These are phyloP conservation scores for Temnothorax ravouxi DNA, from an alignment of 2,888 invertebrate genomes.

Conservation along the genomic window DNA sequence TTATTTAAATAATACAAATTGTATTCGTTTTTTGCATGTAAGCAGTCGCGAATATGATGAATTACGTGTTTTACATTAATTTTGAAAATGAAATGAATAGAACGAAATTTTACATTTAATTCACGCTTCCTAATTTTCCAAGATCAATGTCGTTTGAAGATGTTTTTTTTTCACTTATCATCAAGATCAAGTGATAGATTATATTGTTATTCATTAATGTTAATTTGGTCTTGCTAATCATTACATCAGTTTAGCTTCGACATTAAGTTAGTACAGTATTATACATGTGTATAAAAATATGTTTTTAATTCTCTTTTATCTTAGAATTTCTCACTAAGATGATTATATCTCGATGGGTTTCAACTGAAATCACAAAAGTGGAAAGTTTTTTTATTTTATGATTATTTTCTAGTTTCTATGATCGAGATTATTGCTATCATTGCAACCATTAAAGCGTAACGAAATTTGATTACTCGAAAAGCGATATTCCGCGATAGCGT, in stretches of 20 bases:
- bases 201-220: not conserved
- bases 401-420: not conserved
- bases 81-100: conserved; percentile 14
- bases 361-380: not conserved
- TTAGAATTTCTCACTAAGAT: not conserved
- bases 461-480: conserved; percentile 5
- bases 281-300: not conserved
- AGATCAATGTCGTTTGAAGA: not conserved
- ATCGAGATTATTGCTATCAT: not conserved
- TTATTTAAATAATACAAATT: conserved; percentile 42
- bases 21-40: conserved; percentile 1
- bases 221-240: not conserved
- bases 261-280: not conserved
- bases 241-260: not conserved
- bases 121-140: not conserved
- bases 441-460: conserved; percentile 10
- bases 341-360: not conserved
- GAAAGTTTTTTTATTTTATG: conserved; percentile 21
- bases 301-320: not conserved
- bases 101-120: conserved; percentile 26
- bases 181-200: not conserved
- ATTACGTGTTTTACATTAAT: conserved; percentile 24
- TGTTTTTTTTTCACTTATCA: not conserved
- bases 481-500: not conserved
- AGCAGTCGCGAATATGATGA: not conserved